Conservation (phyloP, 2,113 vertebrate species). For the Colinus virginianus region DNA sequence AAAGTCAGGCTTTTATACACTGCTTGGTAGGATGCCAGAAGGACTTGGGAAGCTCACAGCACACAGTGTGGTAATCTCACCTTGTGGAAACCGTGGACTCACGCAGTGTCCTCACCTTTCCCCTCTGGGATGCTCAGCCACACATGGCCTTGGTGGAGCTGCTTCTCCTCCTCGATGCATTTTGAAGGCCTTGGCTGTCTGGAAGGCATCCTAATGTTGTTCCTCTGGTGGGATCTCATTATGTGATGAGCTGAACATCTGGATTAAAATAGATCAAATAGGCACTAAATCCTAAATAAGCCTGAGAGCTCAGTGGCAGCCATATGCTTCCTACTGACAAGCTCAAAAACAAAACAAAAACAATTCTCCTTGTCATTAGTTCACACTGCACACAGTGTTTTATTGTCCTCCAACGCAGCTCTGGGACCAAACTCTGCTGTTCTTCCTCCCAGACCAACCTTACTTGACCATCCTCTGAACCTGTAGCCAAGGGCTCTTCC, state of each 20-base stretch:
- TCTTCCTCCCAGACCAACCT: background rate
- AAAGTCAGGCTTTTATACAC: background rate
- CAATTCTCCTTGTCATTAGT: conserved; percentile 39
- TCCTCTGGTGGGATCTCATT: conserved; percentile 63
- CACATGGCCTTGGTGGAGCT: background rate
- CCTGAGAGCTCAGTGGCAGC: conserved; percentile 41
- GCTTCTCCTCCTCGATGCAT: background rate
- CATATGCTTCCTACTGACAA: conserved; percentile 60
- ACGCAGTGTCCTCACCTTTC: background rate
- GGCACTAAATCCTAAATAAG: conserved; percentile 69
- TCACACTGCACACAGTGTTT: conserved; percentile 11
- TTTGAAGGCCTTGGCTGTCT: background rate
- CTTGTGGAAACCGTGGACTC: background rate
- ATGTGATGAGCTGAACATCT: conserved; percentile 64
- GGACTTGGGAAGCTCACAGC: background rate
- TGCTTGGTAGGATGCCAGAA: background rate
- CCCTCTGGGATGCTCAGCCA: background rate
- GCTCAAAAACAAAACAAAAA: background rate
- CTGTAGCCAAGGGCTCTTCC: background rate
- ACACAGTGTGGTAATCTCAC: background rate
- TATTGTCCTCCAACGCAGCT: background rate
- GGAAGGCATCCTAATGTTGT: background rate
- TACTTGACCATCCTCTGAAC: background rate
- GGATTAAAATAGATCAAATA: conserved; percentile 69
- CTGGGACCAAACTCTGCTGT: background rate